Conservation (phyloP, 2,113 vertebrate species). For the Ornithorhynchus anatinus region DNA sequence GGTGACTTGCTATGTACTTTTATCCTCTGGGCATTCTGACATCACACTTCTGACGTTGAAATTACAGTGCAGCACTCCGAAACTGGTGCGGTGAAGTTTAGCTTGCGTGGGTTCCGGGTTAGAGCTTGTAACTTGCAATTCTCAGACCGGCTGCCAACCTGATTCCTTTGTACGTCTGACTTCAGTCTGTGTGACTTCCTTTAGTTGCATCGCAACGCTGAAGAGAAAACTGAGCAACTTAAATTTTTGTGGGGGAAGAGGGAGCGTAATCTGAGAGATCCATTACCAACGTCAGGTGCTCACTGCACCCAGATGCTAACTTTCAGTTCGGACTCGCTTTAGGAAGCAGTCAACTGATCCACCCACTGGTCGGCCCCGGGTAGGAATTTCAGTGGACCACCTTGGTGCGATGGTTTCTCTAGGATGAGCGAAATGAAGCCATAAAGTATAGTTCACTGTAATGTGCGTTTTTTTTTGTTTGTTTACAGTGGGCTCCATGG, state of each 20-base stretch:
- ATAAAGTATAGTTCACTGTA: conserved; percentile 19
- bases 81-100: conserved; percentile 69
- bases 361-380: conserved; percentile 44
- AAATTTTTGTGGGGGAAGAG: conserved; percentile 65
- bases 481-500: conserved; percentile 19
- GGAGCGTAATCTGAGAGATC: conserved; percentile 59
- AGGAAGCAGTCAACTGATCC: conserved; percentile 33
- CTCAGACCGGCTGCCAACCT: conserved; percentile 71
- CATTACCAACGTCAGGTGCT: conserved; percentile 30
- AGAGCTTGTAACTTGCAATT: conserved; percentile 69
- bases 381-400: conserved; percentile 48
- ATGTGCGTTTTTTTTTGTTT: conserved; percentile 29
- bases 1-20: conserved; percentile 84
- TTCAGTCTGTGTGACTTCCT: conserved; percentile 68
- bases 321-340: conserved; percentile 19
- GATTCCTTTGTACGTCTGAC: conserved; percentile 65
- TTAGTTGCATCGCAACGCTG: conserved; percentile 54
- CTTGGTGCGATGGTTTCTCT: conserved; percentile 25
- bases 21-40: conserved; percentile 90
- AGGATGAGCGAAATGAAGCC: conserved; percentile 18
- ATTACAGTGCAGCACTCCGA: conserved; percentile 94
- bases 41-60: conserved; percentile 93
- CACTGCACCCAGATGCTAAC: conserved; percentile 40
- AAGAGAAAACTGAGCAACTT: conserved; percentile 54
- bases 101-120: conserved; percentile 67